A percentile compares a stretch with the other conserved stretches of the same genome.
Conservation (phyloP, 2,797 vertebrate genomes). For the Diplodus puntazzo region DNA sequence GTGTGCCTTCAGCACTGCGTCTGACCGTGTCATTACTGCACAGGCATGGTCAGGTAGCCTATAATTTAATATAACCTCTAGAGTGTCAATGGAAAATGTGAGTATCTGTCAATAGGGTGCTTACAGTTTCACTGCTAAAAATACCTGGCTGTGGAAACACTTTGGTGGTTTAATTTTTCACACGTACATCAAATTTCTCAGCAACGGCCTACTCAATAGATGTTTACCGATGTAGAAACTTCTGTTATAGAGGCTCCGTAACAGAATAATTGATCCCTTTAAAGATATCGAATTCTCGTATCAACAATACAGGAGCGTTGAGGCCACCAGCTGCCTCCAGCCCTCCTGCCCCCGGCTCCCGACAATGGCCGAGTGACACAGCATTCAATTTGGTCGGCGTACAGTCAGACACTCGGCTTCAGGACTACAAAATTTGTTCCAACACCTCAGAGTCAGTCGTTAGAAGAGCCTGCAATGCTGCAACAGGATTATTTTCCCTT, state of each 20-base stretch:
- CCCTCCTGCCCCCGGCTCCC: neutral
- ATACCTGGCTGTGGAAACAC: conserved; percentile 9
- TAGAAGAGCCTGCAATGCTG: neutral
- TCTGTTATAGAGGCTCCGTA: too few relatives aligned
- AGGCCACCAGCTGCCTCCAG: neutral
- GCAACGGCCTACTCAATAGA: conserved; percentile 5
- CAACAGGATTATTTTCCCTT: conserved; percentile 4
- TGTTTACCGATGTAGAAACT: conserved; percentile 5
- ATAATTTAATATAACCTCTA: conserved; percentile 23
- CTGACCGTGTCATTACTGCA: conserved; percentile 6
- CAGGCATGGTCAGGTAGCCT: conserved; percentile 20
- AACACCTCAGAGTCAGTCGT: neutral
- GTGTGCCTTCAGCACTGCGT: conserved; percentile 3
- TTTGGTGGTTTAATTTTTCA: conserved; percentile 32
- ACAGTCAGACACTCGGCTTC: neutral
- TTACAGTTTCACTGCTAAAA: conserved; percentile 20
- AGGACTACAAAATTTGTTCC: neutral
- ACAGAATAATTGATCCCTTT: neutral
- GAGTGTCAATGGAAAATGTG: conserved; percentile 36
- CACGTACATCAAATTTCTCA: conserved; percentile 8
- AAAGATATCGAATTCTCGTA: neutral
- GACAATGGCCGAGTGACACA: neutral
- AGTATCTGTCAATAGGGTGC: conserved; percentile 10
- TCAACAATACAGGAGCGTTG: neutral
- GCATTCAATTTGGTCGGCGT: neutral